Evolutionary conservation across 2,113 vertebrate genomes (phyloP).

Genomic region (Gavialis gangeticus): DNA sequence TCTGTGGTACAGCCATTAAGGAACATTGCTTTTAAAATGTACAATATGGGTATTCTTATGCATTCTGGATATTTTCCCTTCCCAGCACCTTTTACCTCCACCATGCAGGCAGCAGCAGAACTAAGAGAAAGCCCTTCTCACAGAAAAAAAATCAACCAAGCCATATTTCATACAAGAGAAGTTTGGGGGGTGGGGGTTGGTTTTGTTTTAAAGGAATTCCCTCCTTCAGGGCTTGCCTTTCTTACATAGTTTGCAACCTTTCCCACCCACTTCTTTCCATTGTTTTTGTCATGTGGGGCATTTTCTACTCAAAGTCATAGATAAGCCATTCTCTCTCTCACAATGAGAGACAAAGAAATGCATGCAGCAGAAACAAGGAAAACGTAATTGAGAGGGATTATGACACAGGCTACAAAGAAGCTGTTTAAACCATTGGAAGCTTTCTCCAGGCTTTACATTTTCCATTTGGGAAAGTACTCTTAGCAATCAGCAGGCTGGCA

Average conservation of each 20-base stretch:
- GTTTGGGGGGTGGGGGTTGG: too few relatives aligned
- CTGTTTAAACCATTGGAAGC: not conserved
- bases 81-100: not conserved
- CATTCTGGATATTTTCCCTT: not conserved
- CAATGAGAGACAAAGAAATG: not conserved
- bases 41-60: too few relatives aligned
- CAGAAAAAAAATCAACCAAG: not conserved
- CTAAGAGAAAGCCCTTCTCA: not conserved
- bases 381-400: not conserved
- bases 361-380: slow-evolving; percentile 9
- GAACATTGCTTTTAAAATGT: too few relatives aligned
- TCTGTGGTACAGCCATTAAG: not conserved
- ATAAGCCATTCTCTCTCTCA: not conserved
- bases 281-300: not conserved
- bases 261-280: not conserved
- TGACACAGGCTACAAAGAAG: not conserved
- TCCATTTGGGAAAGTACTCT: not conserved
- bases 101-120: not conserved
- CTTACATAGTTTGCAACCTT: not conserved
- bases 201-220: too few relatives aligned
- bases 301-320: not conserved
- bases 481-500: not conserved
- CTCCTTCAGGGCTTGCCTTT: not conserved
- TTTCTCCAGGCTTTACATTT: not conserved
- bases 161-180: not conserved